These are phyloP conservation scores for Cyphomyrmex costatus DNA, from an alignment of 1,140 invertebrate species.

Conservation along the genomic window DNA sequence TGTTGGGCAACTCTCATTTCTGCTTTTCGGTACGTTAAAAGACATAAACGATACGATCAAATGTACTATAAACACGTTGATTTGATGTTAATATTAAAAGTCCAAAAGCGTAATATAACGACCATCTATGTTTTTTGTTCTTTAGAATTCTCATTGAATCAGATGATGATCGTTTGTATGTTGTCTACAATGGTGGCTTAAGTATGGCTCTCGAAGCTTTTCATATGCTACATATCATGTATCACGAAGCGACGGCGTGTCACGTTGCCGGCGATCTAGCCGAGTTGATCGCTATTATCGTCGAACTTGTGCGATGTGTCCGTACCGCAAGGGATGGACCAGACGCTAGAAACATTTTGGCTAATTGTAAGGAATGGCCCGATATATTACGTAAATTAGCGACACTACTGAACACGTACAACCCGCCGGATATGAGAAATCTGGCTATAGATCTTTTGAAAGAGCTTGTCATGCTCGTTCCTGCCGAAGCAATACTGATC, in stretches of 20 bases:
- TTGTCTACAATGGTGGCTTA: slow-evolving; percentile 95
- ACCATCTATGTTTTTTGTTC: slow-evolving; percentile 17
- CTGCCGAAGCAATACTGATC: slow-evolving; percentile 93
- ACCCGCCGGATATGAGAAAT: slow-evolving; percentile 94
- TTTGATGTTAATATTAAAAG: not conserved
- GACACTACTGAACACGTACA: slow-evolving; percentile 96
- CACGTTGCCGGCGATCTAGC: slow-evolving; percentile 94
- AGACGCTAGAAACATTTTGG: slow-evolving; percentile 89
- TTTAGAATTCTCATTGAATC: slow-evolving; percentile 93
- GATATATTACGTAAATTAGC: slow-evolving; percentile 94
- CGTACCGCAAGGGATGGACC: slow-evolving; percentile 89
- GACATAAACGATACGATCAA: not conserved
- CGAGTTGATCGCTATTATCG: slow-evolving; percentile 93
- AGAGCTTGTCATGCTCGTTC: slow-evolving; percentile 94
- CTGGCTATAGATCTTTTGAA: slow-evolving; percentile 94
- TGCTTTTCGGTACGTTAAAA: slow-evolving; percentile 88
- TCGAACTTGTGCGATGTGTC: slow-evolving; percentile 91
- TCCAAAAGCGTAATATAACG: not conserved
- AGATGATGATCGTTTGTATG: slow-evolving; percentile 95
- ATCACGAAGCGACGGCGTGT: slow-evolving; percentile 96
- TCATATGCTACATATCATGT: slow-evolving; percentile 96
- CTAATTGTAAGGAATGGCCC: slow-evolving; percentile 93
- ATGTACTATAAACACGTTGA: not conserved
- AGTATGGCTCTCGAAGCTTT: slow-evolving; percentile 96
- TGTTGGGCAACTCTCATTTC: slow-evolving; percentile 96